A percentile compares a stretch with the other conserved stretches of the same genome.
Evolutionary conservation across 92 coral and sea anemone genomes (phyloP).

Genomic region (Epizoanthus stellaris): DNA sequence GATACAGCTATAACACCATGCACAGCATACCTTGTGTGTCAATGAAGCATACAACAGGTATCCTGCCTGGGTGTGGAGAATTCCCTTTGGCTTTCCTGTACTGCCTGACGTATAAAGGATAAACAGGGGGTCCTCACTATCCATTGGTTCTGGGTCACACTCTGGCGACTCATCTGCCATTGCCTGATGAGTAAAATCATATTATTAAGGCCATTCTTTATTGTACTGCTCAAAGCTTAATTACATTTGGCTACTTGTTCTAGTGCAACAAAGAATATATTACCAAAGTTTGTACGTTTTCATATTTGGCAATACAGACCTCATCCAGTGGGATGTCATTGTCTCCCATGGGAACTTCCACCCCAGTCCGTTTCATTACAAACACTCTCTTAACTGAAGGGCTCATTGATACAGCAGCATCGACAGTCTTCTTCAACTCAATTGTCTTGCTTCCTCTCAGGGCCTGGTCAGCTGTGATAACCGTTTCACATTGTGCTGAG

Average conservation of each 20-base stretch:
- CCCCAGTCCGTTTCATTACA: constrained; percentile 94
- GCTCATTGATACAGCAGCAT: constrained; percentile 86
- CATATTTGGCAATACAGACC: constrained; percentile 45
- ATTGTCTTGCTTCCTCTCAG: constrained; percentile 87
- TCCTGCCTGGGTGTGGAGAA: constrained; percentile 97
- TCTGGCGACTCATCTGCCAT: constrained; percentile 89
- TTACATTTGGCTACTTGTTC: neutral
- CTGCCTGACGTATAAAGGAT: constrained; percentile 96
- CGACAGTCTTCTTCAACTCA: constrained; percentile 89
- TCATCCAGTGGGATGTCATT: constrained; percentile 89
- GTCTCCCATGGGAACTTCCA: constrained; percentile 94
- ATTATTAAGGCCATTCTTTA: neutral
- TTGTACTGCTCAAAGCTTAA: too few species aligned
- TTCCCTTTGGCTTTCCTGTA: constrained; percentile 98
- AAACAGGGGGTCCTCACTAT: constrained; percentile 93
- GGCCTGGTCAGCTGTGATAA: constrained; percentile 94
- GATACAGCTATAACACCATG: neutral
- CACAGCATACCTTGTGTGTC: constrained; percentile 76
- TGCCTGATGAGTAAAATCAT: constrained; percentile 63
- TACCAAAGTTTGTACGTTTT: too few species aligned
- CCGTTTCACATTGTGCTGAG: constrained; percentile 91
- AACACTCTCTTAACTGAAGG: constrained; percentile 92
- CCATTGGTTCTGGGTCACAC: constrained; percentile 92
- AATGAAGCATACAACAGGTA: constrained; percentile 91
- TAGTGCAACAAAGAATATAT: too few species aligned